Evolutionary conservation across 2,797 vertebrate genomes (phyloP), one percentile per base, ranked within the genome.

Genomic region (Pangasius larnaudii): DNA sequence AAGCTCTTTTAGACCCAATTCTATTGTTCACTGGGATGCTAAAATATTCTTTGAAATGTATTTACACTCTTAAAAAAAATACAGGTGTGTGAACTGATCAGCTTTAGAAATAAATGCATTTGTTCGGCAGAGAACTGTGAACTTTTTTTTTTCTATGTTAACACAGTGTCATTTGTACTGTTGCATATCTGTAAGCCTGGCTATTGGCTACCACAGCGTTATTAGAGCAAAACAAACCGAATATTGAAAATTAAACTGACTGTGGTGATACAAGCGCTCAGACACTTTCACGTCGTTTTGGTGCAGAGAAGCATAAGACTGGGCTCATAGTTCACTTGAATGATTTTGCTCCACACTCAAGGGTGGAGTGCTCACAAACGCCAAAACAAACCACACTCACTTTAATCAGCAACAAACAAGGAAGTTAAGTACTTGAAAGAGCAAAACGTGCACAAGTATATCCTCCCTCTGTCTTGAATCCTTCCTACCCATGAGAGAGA

Each of bases 401-500:
- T 51, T 51, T n/a, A 77, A 77, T 51, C 27, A 77, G 27, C 46
- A 77, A 77, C 27, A n/a, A 51, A 51, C 74, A 77, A 77, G 46
- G 46, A 77, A 51, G 74, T n/a, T 77, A 77, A 77, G 13, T 51
- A 77, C 13, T 51, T 13, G 5, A 51, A 51, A 77, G 46, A 77
- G 27, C 74, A 30, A 85, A 72, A 27, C 67, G 49, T 85, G 83
- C 11, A 72, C 65, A 72, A 72, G 65, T 85, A 36, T 24, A 53
- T 86, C 22, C 27, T 56, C 42, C 30, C 16, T 59, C 69, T 79
- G 46, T 86, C 24, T 79, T 33, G 27, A 56, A 59, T 77, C 53
- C 71, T 74, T 69, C 42, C 85, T 91, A 89, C 89, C 91, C 90
- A 88, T 83, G 91, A 91, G 92, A 95, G 90, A 94, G 92, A 89